Evolutionary conservation across 2,888 invertebrate species (phyloP).

Genomic region (Diarsia brunnea): DNA sequence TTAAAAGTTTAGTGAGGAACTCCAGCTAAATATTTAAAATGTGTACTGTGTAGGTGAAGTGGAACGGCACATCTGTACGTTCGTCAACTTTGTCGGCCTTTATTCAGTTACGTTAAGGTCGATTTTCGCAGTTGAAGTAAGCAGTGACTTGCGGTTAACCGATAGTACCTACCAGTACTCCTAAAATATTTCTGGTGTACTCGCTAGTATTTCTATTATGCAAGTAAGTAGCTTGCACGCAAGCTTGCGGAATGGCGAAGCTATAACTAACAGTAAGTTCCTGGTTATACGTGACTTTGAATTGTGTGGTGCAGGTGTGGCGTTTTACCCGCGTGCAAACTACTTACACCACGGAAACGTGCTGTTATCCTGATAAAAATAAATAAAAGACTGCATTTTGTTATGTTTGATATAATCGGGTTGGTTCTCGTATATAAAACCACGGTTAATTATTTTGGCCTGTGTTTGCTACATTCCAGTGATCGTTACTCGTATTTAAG

Average conservation of each 20-base stretch:
- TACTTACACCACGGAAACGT: background rate
- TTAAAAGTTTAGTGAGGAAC: conserved; percentile 13
- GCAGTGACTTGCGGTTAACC: background rate
- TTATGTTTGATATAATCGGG: background rate
- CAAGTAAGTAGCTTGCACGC: conserved; percentile 8
- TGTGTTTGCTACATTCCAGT: background rate
- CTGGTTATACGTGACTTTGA: conserved; percentile 30
- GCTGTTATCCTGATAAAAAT: conserved; percentile 12
- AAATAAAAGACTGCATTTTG: conserved; percentile 2
- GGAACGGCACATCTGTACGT: background rate
- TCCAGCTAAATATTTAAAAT: conserved; percentile 4
- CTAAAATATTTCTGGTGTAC: conserved; percentile 1
- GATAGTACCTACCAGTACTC: background rate
- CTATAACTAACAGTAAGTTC: conserved; percentile 37
- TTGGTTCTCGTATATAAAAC: background rate
- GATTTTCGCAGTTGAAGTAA: background rate
- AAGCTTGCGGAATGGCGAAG: conserved; percentile 4
- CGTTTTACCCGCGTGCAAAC: conserved; percentile 13
- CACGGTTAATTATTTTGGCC: background rate
- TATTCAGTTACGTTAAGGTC: background rate
- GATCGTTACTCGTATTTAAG: background rate
- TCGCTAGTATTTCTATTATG: conserved; percentile 6
- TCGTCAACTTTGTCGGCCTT: background rate
- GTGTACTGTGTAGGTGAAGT: background rate
- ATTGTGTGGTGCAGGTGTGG: conserved; percentile 3